Conservation (phyloP, 1,140 invertebrate genomes). For the Rhopalosiphum maidis region DNA sequence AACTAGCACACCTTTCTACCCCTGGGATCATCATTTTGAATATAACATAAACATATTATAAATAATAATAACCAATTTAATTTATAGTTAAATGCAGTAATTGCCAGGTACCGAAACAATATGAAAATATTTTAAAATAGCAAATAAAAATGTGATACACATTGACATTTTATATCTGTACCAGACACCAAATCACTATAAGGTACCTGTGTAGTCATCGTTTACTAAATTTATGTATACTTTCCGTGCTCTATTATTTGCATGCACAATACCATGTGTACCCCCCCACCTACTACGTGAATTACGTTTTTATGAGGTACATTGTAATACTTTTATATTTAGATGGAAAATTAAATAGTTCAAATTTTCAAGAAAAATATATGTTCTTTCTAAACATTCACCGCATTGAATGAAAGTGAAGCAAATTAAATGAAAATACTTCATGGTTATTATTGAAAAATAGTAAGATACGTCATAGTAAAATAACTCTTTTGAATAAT, state of each 20-base stretch:
- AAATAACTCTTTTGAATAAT: conserved; percentile 10
- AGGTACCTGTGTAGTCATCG: not conserved
- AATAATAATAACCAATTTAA: conserved; percentile 11
- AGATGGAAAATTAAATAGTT: conserved; percentile 12
- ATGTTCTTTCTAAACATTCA: not conserved
- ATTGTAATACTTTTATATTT: conserved; percentile 33
- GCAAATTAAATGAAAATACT: conserved; percentile 31
- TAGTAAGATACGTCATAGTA: not conserved
- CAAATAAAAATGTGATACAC: not conserved
- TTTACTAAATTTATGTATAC: conserved; percentile 34
- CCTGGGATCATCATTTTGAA: not conserved
- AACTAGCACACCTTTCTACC: conserved; percentile 53
- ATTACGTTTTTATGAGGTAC: not conserved
- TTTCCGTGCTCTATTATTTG: conserved; percentile 37
- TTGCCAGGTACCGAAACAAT: conserved; percentile 24
- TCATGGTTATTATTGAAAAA: not conserved
- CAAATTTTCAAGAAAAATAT: not conserved
- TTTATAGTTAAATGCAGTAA: conserved; percentile 30
- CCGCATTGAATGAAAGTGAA: conserved; percentile 4
- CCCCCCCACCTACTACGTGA: not conserved
- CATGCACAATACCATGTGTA: not conserved
- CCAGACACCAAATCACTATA: conserved; percentile 28
- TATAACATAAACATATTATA: not conserved
- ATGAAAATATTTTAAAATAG: conserved; percentile 2
- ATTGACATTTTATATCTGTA: conserved; percentile 32